phyloP scores from a whole-genome alignment of 1,140 invertebrate species.

The Aphidius gifuensis region DNA sequence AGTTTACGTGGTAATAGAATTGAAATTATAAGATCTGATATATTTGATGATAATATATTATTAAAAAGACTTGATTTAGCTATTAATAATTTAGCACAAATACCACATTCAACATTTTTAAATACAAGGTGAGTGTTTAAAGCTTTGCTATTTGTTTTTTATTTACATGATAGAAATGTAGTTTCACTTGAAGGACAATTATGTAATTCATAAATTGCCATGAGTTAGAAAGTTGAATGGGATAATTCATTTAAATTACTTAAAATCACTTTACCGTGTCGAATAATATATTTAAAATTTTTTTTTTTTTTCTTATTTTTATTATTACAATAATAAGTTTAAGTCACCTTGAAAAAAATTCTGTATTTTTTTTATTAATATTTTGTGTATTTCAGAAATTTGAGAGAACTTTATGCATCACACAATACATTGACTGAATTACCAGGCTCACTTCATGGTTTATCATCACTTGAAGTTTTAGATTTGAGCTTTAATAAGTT shows the following conservation, averaged over 20 bases:
- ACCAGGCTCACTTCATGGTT: constrained; percentile 65
- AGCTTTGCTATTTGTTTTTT: background rate
- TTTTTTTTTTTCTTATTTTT: constrained; percentile 7
- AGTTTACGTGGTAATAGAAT: constrained; percentile 75
- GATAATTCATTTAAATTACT: constrained; percentile 14
- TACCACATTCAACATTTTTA: constrained; percentile 64
- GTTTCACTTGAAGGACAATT: constrained; percentile 7
- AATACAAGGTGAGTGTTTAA: constrained; percentile 54
- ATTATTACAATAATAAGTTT: background rate
- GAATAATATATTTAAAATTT: background rate
- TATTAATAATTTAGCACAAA: constrained; percentile 70
- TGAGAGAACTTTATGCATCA: constrained; percentile 74
- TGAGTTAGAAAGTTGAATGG: constrained; percentile 22
- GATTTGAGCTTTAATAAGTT: constrained; percentile 80
- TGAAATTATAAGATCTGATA: constrained; percentile 65
- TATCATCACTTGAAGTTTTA: constrained; percentile 66
- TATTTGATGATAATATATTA: constrained; percentile 64
- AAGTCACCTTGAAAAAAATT: constrained; percentile 4
- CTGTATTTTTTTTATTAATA: no score
- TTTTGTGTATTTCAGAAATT: constrained; percentile 52
- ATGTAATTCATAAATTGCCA: constrained; percentile 15
- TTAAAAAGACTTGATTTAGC: constrained; percentile 72
- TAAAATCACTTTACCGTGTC: constrained; percentile 1
- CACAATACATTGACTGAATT: constrained; percentile 74
- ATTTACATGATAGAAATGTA: no score